Base-by-base conservation (phyloP, 2,113 vertebrate species). In the Machaerirhynchus nigripectus region DNA sequence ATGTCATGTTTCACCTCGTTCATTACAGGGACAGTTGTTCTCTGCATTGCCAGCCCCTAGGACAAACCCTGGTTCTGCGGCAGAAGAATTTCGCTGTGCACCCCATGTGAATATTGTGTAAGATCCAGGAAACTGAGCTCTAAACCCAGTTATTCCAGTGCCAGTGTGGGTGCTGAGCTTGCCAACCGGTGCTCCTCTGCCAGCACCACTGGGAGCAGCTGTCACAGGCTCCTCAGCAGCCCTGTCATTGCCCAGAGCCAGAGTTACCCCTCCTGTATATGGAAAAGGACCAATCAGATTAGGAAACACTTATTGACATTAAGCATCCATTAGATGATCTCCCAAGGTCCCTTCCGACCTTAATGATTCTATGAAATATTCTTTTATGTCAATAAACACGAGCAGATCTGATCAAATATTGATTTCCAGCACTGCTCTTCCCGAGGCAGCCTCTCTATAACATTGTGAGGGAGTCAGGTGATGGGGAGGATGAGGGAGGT, bases 341-440 rank as follows among this genome's bases (percentile, higher is more conserved):
- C 93, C 75, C 64, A 96, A 89, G 76, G 64, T 93, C 76, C 80
- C 50, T 89, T 88, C 79, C 76, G 90, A 81, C 55, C 64, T 74
- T 76, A 74, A 5, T 70, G 91, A 92, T 84, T 87, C 95, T 56
- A 74, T 81, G 83, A 93, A 92, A 93, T 96, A 95, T 94, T 92
- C 44, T 89, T 92, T 96, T 60, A 78, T 75, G 93, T 53, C 95
- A 93, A 96, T 95, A 96, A 96, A 94, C 92, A 93, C 85, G 15
- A 77, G 73, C 67, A 91, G 93, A 96, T 95, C 85, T 93, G 92
- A 97, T 95, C 96, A 96, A 96, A 87, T 96, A 94, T 75, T 95
- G 96, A 93, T 95, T 96, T 81, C 71, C 85, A 95, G 92, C 59
- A 18, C 79, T 42, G 39, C 50, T 84, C 52, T 44, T 94, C 85